phyloP scores from a whole-genome alignment of 2,888 invertebrate species.

The Drosophila helvetica region DNA sequence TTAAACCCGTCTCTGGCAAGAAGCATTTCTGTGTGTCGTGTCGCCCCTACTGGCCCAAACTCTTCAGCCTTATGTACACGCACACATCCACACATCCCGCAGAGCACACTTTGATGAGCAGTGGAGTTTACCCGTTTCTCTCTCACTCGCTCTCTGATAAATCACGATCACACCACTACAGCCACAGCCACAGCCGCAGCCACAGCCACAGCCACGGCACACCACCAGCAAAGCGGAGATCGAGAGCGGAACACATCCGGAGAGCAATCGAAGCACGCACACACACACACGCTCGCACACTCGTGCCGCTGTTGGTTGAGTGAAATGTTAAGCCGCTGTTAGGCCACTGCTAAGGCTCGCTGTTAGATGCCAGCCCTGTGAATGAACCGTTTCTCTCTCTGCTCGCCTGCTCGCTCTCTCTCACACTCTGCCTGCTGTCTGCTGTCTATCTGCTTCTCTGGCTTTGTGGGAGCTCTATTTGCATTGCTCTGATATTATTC shows the following conservation, averaged over 20 bases:
- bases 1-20: slow-evolving; percentile 79
- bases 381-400: slow-evolving; percentile 28
- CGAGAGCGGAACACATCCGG: slow-evolving; percentile 24
- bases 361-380: slow-evolving; percentile 16
- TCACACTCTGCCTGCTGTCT: slow-evolving; percentile 9
- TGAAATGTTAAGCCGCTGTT: slow-evolving; percentile 54
- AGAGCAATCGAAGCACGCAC: slow-evolving; percentile 27
- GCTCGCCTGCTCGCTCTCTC: slow-evolving; percentile 12
- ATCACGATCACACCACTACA: slow-evolving; percentile 54
- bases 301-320: slow-evolving; percentile 36
- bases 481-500: slow-evolving; percentile 78
- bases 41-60: slow-evolving; percentile 63
- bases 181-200: background rate
- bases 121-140: slow-evolving; percentile 47
- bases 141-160: slow-evolving; percentile 61
- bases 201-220: background rate
- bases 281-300: slow-evolving; percentile 27
- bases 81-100: slow-evolving; percentile 12
- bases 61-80: slow-evolving; percentile 51
- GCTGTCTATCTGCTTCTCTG: no score
- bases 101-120: background rate
- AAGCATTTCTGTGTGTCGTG: slow-evolving; percentile 77
- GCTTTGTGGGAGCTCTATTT: slow-evolving; percentile 52
- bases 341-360: slow-evolving; percentile 49
- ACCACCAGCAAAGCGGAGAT: slow-evolving; percentile 23